Conservation (phyloP, 1,140 invertebrate species). For the Aphis craccivora region DNA sequence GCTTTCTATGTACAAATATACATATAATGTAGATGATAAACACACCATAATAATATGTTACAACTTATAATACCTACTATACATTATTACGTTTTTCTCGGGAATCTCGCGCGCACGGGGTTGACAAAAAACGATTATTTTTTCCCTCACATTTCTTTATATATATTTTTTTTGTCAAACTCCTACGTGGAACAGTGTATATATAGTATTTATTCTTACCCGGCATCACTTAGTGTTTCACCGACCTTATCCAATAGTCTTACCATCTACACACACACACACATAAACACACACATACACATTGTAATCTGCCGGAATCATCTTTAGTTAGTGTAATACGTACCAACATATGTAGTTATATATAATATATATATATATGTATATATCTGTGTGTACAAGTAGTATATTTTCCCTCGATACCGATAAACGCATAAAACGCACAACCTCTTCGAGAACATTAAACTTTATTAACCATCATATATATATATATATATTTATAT, state of each 20-base stretch:
- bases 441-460: conserved; percentile 32
- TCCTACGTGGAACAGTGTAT: background rate
- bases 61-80: background rate
- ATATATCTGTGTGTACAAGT: background rate
- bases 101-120: background rate
- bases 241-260: conserved; percentile 28
- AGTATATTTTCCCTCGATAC: conserved; percentile 42
- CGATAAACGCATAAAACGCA: conserved; percentile 51
- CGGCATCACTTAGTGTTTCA: background rate
- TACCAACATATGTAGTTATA: background rate
- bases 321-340: conserved; percentile 31
- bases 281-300: no score
- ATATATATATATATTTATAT: background rate
- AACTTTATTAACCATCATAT: conserved; percentile 51
- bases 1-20: background rate
- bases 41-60: background rate
- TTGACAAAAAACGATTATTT: conserved; percentile 16
- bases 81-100: background rate
- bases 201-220: background rate
- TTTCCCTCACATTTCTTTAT: background rate
- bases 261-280: background rate
- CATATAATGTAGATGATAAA: background rate
- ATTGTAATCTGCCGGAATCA: conserved; percentile 48
- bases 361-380: background rate
- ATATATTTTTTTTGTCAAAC: conserved; percentile 9